These are phyloP conservation scores for Drosophila quinaria DNA, from an alignment of 2,888 invertebrate genomes.

Conservation along the genomic window DNA sequence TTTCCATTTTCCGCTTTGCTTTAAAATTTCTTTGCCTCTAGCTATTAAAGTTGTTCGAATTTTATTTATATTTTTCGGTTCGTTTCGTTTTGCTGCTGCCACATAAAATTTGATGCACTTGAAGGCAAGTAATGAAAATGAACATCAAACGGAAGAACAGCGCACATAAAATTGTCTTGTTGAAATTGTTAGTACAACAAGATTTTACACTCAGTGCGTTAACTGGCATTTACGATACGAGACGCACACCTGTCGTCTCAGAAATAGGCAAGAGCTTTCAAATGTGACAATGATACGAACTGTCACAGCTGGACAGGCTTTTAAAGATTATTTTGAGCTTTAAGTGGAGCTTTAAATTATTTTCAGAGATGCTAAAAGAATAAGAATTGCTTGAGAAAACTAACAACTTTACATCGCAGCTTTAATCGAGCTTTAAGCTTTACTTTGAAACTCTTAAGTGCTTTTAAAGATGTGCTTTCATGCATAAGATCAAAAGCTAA, in stretches of 20 bases:
- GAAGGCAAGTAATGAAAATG: slow-evolving; percentile 46
- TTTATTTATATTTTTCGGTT: slow-evolving; percentile 19
- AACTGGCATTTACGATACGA: slow-evolving; percentile 28
- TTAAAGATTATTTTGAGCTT: neutral
- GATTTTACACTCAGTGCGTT: slow-evolving; percentile 55
- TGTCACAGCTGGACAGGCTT: neutral
- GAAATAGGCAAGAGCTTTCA: slow-evolving; percentile 2
- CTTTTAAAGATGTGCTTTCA: neutral
- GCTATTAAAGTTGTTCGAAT: slow-evolving; percentile 30
- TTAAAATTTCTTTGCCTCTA: slow-evolving; percentile 33
- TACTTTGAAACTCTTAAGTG: neutral
- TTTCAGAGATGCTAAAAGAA: neutral
- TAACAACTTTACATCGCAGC: too few species aligned
- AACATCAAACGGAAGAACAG: slow-evolving; percentile 47
- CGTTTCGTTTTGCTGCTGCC: slow-evolving; percentile 14
- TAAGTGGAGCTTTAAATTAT: neutral
- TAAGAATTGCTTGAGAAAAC: neutral
- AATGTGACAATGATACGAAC: slow-evolving; percentile 8
- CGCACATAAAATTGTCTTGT: slow-evolving; percentile 41
- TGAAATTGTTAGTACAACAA: slow-evolving; percentile 47
- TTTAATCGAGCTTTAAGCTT: neutral
- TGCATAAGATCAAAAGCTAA: neutral
- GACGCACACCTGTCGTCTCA: slow-evolving; percentile 45
- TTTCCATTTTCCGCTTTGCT: slow-evolving; percentile 27
- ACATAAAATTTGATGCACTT: slow-evolving; percentile 57